Conservation (phyloP, 2,113 vertebrate species). For the Bos indicus region DNA sequence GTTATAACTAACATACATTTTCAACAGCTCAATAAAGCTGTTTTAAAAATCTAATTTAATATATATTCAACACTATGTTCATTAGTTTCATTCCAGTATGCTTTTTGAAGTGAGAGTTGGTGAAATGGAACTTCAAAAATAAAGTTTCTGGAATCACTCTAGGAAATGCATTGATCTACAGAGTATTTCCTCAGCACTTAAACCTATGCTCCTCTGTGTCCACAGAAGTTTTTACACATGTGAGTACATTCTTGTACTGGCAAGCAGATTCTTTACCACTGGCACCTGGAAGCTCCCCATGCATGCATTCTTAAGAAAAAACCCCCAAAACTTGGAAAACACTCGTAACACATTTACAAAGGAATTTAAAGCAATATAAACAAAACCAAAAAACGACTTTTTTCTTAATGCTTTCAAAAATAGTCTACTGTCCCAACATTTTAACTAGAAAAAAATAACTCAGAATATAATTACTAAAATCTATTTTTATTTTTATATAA, state of each 20-base stretch:
- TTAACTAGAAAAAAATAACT: background rate
- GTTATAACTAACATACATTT: background rate
- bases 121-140: background rate
- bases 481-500: background rate
- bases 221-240: background rate
- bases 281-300: background rate
- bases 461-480: background rate
- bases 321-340: background rate
- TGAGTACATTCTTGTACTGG: background rate
- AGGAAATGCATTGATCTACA: background rate
- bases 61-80: background rate
- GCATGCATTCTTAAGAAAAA: background rate
- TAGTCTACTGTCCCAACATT: background rate
- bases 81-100: background rate
- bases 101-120: background rate
- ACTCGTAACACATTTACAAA: background rate
- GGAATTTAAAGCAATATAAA: background rate
- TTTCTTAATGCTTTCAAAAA: background rate
- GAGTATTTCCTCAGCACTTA: background rate
- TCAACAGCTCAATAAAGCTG: background rate
- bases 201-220: background rate
- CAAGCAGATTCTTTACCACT: background rate
- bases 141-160: background rate
- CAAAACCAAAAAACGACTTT: background rate
- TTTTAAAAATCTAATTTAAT: background rate